Base-by-base conservation (phyloP, 2,113 vertebrate species). In the Bambusicola thoracicus region DNA sequence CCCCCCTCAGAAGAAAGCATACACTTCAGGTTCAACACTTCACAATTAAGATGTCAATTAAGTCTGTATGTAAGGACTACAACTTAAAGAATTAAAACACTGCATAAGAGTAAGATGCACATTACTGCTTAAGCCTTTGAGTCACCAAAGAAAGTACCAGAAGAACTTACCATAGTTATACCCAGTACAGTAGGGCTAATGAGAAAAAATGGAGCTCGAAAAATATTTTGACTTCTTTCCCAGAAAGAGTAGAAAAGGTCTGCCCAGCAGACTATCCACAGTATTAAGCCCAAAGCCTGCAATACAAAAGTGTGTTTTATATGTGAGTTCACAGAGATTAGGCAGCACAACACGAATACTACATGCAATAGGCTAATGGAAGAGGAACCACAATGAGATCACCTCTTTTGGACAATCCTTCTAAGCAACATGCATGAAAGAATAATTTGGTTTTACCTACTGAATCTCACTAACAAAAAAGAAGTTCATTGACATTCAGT, bases 231-330 rank as follows among this genome's bases (percentile, higher is more conserved):
- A 97, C 87, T 98, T 98, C 98, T 98, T 98, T 99, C 98, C 98
- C 98, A 99, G 98, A 99, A 99, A 98, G 99, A 98, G 97, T 99
- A 99, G 96, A 99, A 99, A 70, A 99, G 98, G 97, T 99, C 99
- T 98, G 98, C 97, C 99, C 99, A 99, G 98, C 99, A 99, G 98
- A 99, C 94, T 21, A 99, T 96, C 99, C 99, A 99, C 69, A 99
- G 96, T 15, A 98, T 81, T 88, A 99, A 96, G 29, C 98, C 99
- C 70, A 99, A 97, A 94, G 97, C 98, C 99, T 99, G 96, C 3
- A 97, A 96, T 16, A 81, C 56, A 95, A 53, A 91, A 18, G 20
- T 24, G 2, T 18, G 55, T 24, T 62, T 79, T 81, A 82, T 36
- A 58, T 41, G 67, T 67, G 29, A 87, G 22, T 58, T 76, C 56